Evolutionary conservation across 2,113 vertebrate genomes (phyloP), one percentile per base, ranked within the genome.

Genomic region (Boulengeromyrus knoepffleri): DNA sequence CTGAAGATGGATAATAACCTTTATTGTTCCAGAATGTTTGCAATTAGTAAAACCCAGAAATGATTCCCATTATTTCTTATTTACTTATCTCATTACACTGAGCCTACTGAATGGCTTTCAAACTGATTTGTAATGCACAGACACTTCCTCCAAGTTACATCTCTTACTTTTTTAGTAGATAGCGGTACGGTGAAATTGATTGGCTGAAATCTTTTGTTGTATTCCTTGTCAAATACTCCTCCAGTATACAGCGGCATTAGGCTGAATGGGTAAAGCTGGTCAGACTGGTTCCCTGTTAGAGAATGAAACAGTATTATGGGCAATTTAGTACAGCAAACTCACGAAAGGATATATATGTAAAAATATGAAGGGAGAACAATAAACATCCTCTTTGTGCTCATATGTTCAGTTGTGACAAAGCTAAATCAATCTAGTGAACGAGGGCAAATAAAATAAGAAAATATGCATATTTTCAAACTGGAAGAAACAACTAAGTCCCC

Each of bases 151-250:
- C 66, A 74, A 74, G 10, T 15, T 3, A 74, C 21, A 24, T 24
- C 50, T 50, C 87, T 88, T 91, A 96, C 96, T 95, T 96, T 97
- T 91, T 93, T 95, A 8, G 94, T 92, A 0, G 94, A 94, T 0
- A 90, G 27, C 0, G 95, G 96, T 36, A 95, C 46, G 7, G 56
- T 53, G 89, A 97, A 96, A 45, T 91, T 93, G 90, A 95, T 91
- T 10, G 96, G 95, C 27, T 93, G 91, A 92, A 91, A 96, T 84
- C 91, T 92, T 89, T 80, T 94, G 95, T 97, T 97, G 94, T 96
- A 97, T 85, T 93, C 91, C 83, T 91, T 95, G 93, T 97, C 92
- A 50, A 97, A 97, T 9, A 94, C 96, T 47, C 96, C 95, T 0
- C 96, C 96, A 7, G 53, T 88, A 92, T 93, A 97, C 87, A 97